These are phyloP conservation scores for Esox lucius DNA, from an alignment of 2,797 vertebrate genomes.

Conservation along the genomic window DNA sequence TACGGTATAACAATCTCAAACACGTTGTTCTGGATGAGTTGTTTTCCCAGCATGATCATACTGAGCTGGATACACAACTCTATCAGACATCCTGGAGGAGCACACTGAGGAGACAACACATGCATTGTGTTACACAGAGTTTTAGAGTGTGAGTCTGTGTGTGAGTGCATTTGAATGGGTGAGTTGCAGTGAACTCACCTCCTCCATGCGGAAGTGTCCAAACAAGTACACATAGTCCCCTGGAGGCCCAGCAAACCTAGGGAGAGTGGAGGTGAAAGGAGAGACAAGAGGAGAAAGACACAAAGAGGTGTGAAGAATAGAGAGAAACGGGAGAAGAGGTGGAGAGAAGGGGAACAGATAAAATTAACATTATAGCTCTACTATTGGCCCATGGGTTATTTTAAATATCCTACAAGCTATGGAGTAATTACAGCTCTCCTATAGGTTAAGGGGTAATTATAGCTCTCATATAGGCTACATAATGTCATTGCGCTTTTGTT, in stretches of 20 bases:
- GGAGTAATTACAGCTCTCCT: too few species aligned
- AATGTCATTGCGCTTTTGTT: too few species aligned
- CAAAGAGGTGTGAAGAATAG: background rate
- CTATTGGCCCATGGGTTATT: too few species aligned
- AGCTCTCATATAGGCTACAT: too few species aligned
- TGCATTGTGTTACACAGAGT: too few species aligned
- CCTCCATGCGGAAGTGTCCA: slow-evolving; percentile 92
- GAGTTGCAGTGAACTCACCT: slow-evolving; percentile 66
- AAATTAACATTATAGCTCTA: too few species aligned
- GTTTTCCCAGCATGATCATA: slow-evolving; percentile 99
- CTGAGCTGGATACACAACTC: slow-evolving; percentile 97
- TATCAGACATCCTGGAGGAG: slow-evolving; percentile 96
- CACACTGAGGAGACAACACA: slow-evolving; percentile 76
- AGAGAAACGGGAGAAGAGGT: background rate
- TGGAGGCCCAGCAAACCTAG: slow-evolving; percentile 91
- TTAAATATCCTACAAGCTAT: too few species aligned
- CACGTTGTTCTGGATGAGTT: slow-evolving; percentile 97
- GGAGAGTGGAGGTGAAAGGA: slow-evolving; percentile 28
- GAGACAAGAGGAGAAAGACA: background rate
- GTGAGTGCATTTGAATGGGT: too few species aligned
- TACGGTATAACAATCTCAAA: slow-evolving; percentile 98
- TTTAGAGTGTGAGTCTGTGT: too few species aligned
- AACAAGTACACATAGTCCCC: slow-evolving; percentile 94
- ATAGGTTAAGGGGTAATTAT: too few species aligned
- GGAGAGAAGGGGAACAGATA: too few species aligned